Evolutionary conservation across 2,113 vertebrate genomes (phyloP), one percentile per base, ranked within the genome.

Genomic region (Engystomops pustulosus): DNA sequence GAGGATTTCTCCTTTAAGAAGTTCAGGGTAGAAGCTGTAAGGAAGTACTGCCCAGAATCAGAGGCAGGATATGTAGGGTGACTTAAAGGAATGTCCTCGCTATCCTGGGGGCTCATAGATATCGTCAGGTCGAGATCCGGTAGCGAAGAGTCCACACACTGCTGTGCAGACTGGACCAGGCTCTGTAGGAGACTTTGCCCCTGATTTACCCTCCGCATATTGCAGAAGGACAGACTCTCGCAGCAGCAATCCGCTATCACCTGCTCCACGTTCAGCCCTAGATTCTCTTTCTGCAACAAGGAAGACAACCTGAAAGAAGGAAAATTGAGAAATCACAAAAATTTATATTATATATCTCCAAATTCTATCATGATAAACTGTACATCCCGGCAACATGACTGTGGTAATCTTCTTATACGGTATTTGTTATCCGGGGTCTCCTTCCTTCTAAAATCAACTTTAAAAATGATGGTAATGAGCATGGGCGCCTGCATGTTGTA

Each of bases 181-280:
- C 86, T 90, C 60, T 84, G 84, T 32, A 94, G 84, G 60, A 96
- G 83, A 36, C 85, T 88, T 27, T 88, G 84, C 0, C 82, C 87
- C 67, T 94, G 93, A 9, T 84, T 90, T 58, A n/a, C 89, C 32
- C 90, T 88, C 44, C 80, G 80, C 74, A 88, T 87, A 20, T 81
- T 85, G 91, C 95, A 97, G 44, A 98, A 84, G 2, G 91, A 91
- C 74, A 99, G 90, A 51, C 91, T 85, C 53, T 96, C 95, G 84
- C 98, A 99, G 90, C 97, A 99, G 88, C 92, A 94, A 88, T 89
- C 92, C 62, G 97, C 88, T 23, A 99, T 96, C 81, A 99, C 94
- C 88, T 98, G 92, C 72, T 96, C 95, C 72, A 99, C 92, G 53
- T 94, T 97, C 68, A 99, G 88, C 7, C 85, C 89, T 84, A 99